A percentile compares a stretch with the other conserved stretches of the same genome.
phyloP scores from a whole-genome alignment of 2,113 vertebrate genomes.

The Synodontis membranacea region DNA sequence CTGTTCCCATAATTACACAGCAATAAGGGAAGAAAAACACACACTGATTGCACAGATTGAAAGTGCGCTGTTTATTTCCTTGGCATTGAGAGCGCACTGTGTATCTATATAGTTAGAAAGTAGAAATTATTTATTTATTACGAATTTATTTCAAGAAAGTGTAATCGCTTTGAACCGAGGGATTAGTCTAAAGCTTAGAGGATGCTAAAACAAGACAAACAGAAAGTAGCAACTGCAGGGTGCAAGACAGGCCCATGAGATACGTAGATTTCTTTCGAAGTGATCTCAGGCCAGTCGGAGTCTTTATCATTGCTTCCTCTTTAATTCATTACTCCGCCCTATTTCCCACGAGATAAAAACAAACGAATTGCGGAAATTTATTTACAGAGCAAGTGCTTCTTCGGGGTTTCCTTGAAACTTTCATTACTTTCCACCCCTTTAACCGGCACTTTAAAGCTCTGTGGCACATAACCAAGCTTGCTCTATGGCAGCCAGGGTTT shows the following conservation, averaged over 20 bases:
- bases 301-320: neutral
- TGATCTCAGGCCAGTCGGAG: constrained; percentile 1
- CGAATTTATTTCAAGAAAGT: neutral
- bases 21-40: constrained; percentile 49
- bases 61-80: constrained; percentile 48
- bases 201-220: neutral
- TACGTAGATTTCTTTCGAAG: constrained; percentile 36
- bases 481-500: neutral
- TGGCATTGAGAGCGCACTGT: constrained; percentile 46
- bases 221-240: constrained; percentile 21
- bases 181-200: neutral
- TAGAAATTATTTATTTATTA: neutral
- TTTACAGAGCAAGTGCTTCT: constrained; percentile 31
- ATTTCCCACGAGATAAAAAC: constrained; percentile 37
- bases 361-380: constrained; percentile 29
- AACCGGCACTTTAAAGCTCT: constrained; percentile 2
- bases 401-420: constrained; percentile 7
- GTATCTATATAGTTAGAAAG: constrained; percentile 10
- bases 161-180: neutral
- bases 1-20: constrained; percentile 58
- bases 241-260: constrained; percentile 47
- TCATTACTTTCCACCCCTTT: constrained; percentile 17
- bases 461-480: neutral
- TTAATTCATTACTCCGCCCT: constrained; percentile 28
- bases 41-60: constrained; percentile 38